Percentiles rank a stretch among this genome's conserved stretches.
phyloP scores from a whole-genome alignment of 2,888 invertebrate genomes.

The Rhingia campestris region DNA sequence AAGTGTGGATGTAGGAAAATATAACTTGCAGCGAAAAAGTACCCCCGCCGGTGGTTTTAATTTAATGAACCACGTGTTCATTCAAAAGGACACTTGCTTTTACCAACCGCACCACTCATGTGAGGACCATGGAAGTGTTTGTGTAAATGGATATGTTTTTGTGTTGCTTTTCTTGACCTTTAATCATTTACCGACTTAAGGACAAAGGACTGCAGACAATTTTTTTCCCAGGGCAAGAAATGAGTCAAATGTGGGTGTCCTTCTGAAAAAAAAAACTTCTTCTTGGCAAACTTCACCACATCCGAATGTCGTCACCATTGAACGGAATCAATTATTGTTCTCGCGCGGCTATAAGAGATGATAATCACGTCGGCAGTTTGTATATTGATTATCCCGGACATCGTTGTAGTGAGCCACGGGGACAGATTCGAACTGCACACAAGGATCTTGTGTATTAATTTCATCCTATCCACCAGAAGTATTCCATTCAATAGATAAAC shows the following conservation, averaged over 20 bases:
- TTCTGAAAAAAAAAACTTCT: too few species aligned
- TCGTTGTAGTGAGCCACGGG: conserved; percentile 1
- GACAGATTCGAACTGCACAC: conserved; percentile 35
- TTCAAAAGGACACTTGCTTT: conserved; percentile 31
- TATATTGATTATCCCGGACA: neutral
- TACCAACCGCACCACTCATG: too few species aligned
- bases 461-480: conserved; percentile 42
- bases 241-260: too few species aligned
- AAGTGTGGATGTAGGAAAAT: neutral
- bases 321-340: conserved; percentile 54
- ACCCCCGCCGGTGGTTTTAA: conserved; percentile 22
- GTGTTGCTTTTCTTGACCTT: conserved; percentile 24
- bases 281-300: neutral
- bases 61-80: conserved; percentile 44
- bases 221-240: too few species aligned
- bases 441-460: conserved; percentile 53
- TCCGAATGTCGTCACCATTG: conserved; percentile 3
- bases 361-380: conserved; percentile 16
- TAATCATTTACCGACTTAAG: neutral
- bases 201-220: too few species aligned
- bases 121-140: too few species aligned
- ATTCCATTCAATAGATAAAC: conserved; percentile 46
- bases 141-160: too few species aligned
- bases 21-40: neutral
- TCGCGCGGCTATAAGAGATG: conserved; percentile 23